phyloP scores from a whole-genome alignment of 2,113 vertebrate species.

The Nanorana parkeri region DNA sequence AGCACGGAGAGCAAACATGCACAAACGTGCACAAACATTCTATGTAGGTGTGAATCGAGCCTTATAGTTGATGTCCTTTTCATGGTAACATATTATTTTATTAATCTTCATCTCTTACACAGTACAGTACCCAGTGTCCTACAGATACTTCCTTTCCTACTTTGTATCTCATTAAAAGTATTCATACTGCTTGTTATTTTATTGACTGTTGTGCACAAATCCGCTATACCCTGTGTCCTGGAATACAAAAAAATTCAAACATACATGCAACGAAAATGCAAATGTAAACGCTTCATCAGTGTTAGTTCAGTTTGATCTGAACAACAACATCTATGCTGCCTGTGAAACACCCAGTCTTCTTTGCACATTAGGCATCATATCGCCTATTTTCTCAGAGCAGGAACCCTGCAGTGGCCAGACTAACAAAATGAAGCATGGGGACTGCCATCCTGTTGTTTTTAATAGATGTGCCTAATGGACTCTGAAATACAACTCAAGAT shows the following conservation, averaged over 20 bases:
- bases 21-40: no score
- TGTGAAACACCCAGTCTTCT: slow-evolving; percentile 33
- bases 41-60: no score
- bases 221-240: no score
- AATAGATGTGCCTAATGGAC: slow-evolving; percentile 55
- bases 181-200: background rate
- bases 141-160: background rate
- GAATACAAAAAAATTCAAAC: background rate
- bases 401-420: slow-evolving; percentile 35
- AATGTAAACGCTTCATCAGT: background rate
- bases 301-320: slow-evolving; percentile 3
- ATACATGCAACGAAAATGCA: background rate
- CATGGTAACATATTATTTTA: no score
- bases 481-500: slow-evolving; percentile 37
- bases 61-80: no score
- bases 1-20: no score
- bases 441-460: slow-evolving; percentile 54
- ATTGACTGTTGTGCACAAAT: background rate
- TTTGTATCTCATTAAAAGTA: no score
- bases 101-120: no score
- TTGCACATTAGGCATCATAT: slow-evolving; percentile 36
- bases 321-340: slow-evolving; percentile 15
- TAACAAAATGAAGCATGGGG: slow-evolving; percentile 52
- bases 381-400: slow-evolving; percentile 38
- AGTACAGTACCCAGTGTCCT: background rate